Conservation (phyloP, 2,888 invertebrate species). For the Brachypterus glaber region DNA sequence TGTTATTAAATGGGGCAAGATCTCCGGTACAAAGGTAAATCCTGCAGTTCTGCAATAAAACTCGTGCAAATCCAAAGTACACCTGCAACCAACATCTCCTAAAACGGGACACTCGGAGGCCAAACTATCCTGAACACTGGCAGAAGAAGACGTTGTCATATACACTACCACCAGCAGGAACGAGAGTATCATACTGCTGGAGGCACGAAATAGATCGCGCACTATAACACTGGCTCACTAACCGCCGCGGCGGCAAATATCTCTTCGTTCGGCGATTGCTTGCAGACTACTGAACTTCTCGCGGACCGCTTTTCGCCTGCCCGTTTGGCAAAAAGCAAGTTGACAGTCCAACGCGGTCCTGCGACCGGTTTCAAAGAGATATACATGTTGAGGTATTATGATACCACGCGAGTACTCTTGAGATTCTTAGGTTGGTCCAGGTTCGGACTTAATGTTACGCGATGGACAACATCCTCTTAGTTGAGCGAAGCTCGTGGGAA, state of each 20-base stretch:
- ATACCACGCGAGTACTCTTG: no score
- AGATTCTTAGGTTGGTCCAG: no score
- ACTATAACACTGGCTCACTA: no score
- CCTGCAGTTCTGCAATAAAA: conserved; percentile 28
- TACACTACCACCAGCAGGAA: conserved; percentile 11
- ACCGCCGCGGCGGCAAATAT: no score
- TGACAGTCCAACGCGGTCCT: no score
- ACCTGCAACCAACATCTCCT: conserved; percentile 25
- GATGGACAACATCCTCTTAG: no score
- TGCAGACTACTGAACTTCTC: conserved; percentile 22
- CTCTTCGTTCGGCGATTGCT: conserved; percentile 17
- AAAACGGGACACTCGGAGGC: conserved; percentile 21
- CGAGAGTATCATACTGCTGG: conserved; percentile 18
- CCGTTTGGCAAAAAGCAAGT: neutral
- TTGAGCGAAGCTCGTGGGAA: no score
- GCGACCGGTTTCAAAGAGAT: conserved; percentile 1
- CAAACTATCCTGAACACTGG: conserved; percentile 16
- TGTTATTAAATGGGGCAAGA: conserved; percentile 24
- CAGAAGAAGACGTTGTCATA: conserved; percentile 4
- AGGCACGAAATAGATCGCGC: conserved; percentile 12
- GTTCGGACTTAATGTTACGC: no score
- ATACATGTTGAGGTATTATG: no score
- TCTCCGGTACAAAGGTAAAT: conserved; percentile 25
- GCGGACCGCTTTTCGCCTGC: neutral
- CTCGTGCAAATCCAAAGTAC: conserved; percentile 27